Conservation (phyloP, 2,113 vertebrate genomes). For the Chloebia gouldiae region DNA sequence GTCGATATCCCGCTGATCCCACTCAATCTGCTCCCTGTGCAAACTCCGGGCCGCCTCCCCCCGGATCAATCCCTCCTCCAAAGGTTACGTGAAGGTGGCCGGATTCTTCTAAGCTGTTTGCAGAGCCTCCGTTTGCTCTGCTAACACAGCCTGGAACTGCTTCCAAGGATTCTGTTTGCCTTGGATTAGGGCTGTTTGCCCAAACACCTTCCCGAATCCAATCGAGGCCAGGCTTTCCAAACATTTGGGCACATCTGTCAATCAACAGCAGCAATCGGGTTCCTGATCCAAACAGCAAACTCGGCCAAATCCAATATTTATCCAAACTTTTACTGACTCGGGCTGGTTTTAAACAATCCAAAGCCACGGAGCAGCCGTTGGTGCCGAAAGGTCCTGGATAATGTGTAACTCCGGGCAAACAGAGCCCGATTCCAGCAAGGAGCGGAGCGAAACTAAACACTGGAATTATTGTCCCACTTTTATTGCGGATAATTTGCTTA, state of each 20-base stretch:
- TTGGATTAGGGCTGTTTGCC: slow-evolving; percentile 83
- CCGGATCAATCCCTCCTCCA: slow-evolving; percentile 85
- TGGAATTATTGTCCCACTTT: slow-evolving; percentile 30
- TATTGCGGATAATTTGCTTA: slow-evolving; percentile 64
- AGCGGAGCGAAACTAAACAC: slow-evolving; percentile 48
- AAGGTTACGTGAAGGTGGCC: slow-evolving; percentile 84
- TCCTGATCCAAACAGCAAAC: slow-evolving; percentile 75
- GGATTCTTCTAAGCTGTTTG: slow-evolving; percentile 89
- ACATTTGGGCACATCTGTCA: slow-evolving; percentile 81
- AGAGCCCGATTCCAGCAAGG: slow-evolving; percentile 57
- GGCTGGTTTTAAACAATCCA: slow-evolving; percentile 62
- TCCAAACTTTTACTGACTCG: slow-evolving; percentile 73
- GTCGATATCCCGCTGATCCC: slow-evolving; percentile 62
- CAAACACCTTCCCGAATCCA: slow-evolving; percentile 81
- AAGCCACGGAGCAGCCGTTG: slow-evolving; percentile 11
- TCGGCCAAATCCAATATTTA: slow-evolving; percentile 88
- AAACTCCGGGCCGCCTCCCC: slow-evolving; percentile 69
- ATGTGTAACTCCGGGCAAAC: slow-evolving; percentile 52
- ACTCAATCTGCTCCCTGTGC: slow-evolving; percentile 59
- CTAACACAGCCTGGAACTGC: slow-evolving; percentile 81
- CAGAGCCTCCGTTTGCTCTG: slow-evolving; percentile 86
- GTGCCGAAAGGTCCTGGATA: slow-evolving; percentile 43
- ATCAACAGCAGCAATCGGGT: slow-evolving; percentile 79
- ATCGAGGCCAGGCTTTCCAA: slow-evolving; percentile 79
- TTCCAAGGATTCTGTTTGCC: slow-evolving; percentile 91